These are phyloP conservation scores for Corythucha ciliata DNA, from an alignment of 2,888 invertebrate genomes.

Conservation along the genomic window DNA sequence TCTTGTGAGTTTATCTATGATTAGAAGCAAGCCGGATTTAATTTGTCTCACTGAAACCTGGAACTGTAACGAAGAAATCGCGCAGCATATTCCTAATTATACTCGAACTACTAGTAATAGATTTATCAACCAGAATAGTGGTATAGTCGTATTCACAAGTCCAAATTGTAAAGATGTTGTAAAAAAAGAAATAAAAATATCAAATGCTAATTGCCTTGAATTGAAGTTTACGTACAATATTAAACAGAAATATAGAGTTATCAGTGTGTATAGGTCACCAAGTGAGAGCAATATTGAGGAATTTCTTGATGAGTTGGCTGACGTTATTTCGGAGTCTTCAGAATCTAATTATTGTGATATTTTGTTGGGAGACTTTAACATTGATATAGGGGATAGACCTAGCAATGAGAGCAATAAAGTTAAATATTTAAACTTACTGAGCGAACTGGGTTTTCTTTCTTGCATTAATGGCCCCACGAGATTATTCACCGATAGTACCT, in stretches of 20 bases:
- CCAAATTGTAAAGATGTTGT: background rate
- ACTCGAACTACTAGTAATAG: background rate
- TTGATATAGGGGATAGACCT: constrained; percentile 1
- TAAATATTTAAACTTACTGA: constrained; percentile 3
- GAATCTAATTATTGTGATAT: background rate
- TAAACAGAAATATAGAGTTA: background rate
- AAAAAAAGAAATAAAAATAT: background rate
- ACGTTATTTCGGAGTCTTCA: background rate
- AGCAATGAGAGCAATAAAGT: background rate
- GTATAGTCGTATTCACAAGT: background rate
- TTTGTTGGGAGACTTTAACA: constrained; percentile 5
- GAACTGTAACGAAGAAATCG: background rate
- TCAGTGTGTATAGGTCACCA: constrained; percentile 1
- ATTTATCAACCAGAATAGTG: constrained; percentile 1
- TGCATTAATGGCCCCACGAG: constrained; percentile 3
- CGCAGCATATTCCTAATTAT: background rate
- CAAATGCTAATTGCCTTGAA: background rate
- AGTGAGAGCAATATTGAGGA: background rate
- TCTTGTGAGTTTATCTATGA: background rate
- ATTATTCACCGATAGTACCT: background rate
- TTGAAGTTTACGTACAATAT: background rate
- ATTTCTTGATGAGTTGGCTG: background rate
- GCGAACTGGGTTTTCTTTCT: constrained; percentile 1
- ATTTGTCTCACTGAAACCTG: constrained; percentile 7
- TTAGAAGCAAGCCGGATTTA: background rate